Percentiles rank a stretch among this genome's conserved stretches.
phyloP scores from a whole-genome alignment of 2,797 vertebrate genomes.

The Poecilia wingei region DNA sequence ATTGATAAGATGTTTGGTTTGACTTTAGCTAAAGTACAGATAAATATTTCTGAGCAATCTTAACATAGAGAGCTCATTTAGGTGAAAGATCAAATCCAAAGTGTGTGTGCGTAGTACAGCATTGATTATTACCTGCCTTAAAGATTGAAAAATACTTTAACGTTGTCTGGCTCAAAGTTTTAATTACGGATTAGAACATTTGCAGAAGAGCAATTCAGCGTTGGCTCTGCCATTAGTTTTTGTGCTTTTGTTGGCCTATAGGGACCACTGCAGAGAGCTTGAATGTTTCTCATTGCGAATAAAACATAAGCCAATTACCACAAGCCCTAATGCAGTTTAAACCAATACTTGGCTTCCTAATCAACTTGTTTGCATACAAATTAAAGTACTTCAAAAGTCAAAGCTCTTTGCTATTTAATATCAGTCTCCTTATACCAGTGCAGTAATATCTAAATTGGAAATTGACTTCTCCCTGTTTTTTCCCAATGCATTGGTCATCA shows the following conservation, averaged over 20 bases:
- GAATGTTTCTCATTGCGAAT: slow-evolving; percentile 67
- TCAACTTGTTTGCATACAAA: slow-evolving; percentile 80
- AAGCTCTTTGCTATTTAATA: slow-evolving; percentile 67
- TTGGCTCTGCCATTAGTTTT: slow-evolving; percentile 31
- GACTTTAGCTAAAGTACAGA: not conserved
- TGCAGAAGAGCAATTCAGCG: slow-evolving; percentile 13
- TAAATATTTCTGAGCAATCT: not conserved
- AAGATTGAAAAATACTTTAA: not conserved
- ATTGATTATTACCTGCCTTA: not conserved
- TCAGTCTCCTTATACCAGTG: slow-evolving; percentile 68
- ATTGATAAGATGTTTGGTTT: not conserved
- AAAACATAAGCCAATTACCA: slow-evolving; percentile 79
- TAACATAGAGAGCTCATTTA: not conserved
- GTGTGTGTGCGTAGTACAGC: not conserved
- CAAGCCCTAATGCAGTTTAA: slow-evolving; percentile 74
- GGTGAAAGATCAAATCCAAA: not conserved
- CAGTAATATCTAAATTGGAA: slow-evolving; percentile 73
- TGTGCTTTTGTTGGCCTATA: slow-evolving; percentile 50
- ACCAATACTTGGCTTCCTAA: slow-evolving; percentile 71
- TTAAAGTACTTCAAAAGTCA: slow-evolving; percentile 75
- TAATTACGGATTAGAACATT: slow-evolving; percentile 6
- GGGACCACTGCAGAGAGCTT: slow-evolving; percentile 53
- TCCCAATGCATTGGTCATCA: slow-evolving; percentile 9
- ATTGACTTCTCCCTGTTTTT: slow-evolving; percentile 59
- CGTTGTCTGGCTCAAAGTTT: slow-evolving; percentile 7